Conservation (phyloP, 2,113 vertebrate genomes). For the Conger conger region DNA sequence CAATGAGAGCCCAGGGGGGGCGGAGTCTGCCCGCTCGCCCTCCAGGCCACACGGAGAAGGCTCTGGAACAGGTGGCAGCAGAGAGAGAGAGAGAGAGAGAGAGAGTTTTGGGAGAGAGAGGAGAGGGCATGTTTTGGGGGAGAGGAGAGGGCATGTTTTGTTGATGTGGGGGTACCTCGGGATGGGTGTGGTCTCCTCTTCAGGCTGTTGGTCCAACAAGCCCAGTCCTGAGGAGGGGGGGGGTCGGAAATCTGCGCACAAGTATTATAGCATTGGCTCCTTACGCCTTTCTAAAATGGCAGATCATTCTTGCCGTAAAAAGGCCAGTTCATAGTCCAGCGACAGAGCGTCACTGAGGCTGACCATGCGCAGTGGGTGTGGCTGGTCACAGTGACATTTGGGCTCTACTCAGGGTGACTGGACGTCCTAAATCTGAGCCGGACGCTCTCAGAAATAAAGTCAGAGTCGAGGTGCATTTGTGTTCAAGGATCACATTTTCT, state of each 20-base stretch:
- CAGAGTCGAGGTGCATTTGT: too few species aligned
- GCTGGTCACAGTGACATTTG: too few species aligned
- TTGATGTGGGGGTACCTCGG: slow-evolving; percentile 49
- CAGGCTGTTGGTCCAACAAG: slow-evolving; percentile 58
- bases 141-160: slow-evolving; percentile 47
- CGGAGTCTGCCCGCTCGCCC: slow-evolving; percentile 60
- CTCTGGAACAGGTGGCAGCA: slow-evolving; percentile 62
- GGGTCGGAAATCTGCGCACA: slow-evolving; percentile 1
- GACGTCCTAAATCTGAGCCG: too few species aligned
- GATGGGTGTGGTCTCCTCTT: slow-evolving; percentile 52
- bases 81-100: slow-evolving; percentile 48
- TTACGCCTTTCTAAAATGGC: neutral
- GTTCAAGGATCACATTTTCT: too few species aligned
- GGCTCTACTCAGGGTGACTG: too few species aligned
- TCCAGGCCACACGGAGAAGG: slow-evolving; percentile 39
- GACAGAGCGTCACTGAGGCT: too few species aligned
- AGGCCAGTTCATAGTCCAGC: too few species aligned
- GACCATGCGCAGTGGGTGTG: too few species aligned
- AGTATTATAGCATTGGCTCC: neutral
- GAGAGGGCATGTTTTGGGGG: slow-evolving; percentile 47
- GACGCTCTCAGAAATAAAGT: too few species aligned
- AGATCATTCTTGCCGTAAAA: neutral
- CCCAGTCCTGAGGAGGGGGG: slow-evolving; percentile 35
- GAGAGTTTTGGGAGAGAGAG: too few species aligned
- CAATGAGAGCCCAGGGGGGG: slow-evolving; percentile 61